phyloP scores from a whole-genome alignment of 2,888 invertebrate genomes.

The Thereva nobilitata region DNA sequence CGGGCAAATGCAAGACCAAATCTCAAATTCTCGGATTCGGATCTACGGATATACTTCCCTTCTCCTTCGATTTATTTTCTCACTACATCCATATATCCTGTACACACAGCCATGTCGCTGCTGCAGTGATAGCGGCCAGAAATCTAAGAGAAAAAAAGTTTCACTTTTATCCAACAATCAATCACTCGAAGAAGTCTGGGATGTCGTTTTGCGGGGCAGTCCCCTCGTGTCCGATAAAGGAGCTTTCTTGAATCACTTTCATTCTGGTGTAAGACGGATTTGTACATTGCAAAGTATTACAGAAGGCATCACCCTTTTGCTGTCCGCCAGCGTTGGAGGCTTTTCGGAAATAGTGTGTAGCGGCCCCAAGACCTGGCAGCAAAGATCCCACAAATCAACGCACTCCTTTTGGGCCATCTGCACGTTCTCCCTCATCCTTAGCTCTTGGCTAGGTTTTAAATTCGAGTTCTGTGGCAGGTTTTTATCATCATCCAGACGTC shows the following conservation, averaged over 20 bases:
- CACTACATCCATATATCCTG: neutral
- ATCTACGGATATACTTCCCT: neutral
- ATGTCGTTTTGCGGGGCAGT: conserved; percentile 25
- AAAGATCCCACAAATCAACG: conserved; percentile 22
- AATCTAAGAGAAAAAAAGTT: conserved; percentile 36
- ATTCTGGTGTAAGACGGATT: too few relatives aligned
- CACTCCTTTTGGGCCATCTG: conserved; percentile 12
- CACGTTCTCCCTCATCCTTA: conserved; percentile 2
- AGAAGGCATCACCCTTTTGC: too few relatives aligned
- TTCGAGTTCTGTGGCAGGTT: neutral
- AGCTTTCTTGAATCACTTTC: too few relatives aligned
- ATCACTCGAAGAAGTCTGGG: conserved; percentile 31
- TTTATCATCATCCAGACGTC: neutral
- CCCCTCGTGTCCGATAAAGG: neutral
- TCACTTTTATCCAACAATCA: conserved; percentile 40
- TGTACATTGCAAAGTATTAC: too few relatives aligned
- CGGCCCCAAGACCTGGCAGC: neutral
- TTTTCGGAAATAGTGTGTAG: too few relatives aligned
- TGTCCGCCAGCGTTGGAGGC: too few relatives aligned
- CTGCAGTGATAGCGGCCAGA: neutral
- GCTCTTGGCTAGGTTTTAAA: conserved; percentile 5
- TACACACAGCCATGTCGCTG: too few relatives aligned
- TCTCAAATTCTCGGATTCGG: neutral
- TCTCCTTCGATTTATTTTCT: neutral
- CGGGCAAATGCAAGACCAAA: conserved; percentile 19